Percentiles rank a stretch among this genome's conserved stretches.
Conservation (phyloP, 2,113 vertebrate genomes). For the Ia io region DNA sequence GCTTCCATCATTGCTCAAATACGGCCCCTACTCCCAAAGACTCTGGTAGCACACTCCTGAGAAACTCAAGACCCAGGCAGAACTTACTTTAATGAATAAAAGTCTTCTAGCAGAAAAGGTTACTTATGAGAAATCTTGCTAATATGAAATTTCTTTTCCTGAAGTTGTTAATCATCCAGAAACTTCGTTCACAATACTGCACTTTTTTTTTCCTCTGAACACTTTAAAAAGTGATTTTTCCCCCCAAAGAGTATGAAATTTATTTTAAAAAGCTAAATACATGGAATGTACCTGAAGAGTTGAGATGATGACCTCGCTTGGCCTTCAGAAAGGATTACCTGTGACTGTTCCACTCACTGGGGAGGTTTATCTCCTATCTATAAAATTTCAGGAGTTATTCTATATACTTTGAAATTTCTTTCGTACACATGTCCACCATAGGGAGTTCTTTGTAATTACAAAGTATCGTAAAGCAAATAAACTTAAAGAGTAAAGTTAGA, state of each 20-base stretch:
- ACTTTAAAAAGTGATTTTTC: neutral
- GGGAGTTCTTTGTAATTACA: neutral
- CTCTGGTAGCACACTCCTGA: neutral
- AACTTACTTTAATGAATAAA: neutral
- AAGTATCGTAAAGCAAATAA: neutral
- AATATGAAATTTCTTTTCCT: neutral
- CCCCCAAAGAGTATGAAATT: neutral
- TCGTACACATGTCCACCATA: no score
- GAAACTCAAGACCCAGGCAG: neutral
- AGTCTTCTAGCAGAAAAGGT: neutral
- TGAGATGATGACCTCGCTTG: neutral
- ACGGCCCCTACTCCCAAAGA: neutral
- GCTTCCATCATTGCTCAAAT: neutral
- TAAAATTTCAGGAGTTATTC: neutral
- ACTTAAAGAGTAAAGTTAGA: neutral
- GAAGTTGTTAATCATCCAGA: neutral
- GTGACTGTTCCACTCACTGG: neutral
- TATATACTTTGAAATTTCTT: neutral
- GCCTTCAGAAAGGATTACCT: neutral
- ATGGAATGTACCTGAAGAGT: neutral
- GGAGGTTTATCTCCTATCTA: neutral
- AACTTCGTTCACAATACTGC: neutral
- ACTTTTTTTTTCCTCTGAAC: neutral
- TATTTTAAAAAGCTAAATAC: neutral
- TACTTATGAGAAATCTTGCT: neutral